Evolutionary conservation across 2,113 vertebrate species (phyloP), one percentile per base, ranked within the genome.

Genomic region (Clinocottus analis): DNA sequence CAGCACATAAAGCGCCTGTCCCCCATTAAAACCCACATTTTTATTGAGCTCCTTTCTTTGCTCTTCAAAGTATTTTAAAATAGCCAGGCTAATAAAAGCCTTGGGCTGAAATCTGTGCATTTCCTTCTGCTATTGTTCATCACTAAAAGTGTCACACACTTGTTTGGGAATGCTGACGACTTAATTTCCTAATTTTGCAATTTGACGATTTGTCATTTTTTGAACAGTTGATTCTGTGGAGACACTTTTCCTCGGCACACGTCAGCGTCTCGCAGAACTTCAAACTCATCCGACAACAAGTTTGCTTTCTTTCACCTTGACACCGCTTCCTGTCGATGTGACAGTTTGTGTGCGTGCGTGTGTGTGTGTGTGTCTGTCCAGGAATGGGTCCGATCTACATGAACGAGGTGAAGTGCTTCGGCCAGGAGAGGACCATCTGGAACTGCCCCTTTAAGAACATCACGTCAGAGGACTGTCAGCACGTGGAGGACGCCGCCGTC

Each of bases 311-410:
- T 14, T 49, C 12, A 56, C 11, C 5, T 43, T 43, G 0, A 56
- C 56, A 33, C 35, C 23, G 13, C n/a, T 61, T 11, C 55, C 14
- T 77, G 10, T 43, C 25, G 63, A 17, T 25, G 12, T 43, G 43
- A 39, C 39, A 16, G 43, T 58, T 1, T 56, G 16, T 43, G 16
- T 43, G 1, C 14, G 41, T 39, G 37, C 8, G 37, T 39, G 10
- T 21, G 4, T 47, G 21, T 58, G 1, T 56, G 16, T 45, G 13
- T 62, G 43, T 68, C 31, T 72, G 11, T 68, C 2, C 86, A 99
- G 98, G 97, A 13, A 96, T 94, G 35, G 98, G 97, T 23, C 97
- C 97, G 0, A 96, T 99, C 85, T 96, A 99, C 89, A 85, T 99
- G 94, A 99, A 96, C 0, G 97, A 99, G 86, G 97, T 98, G 70